Evolutionary conservation across 2,113 vertebrate genomes (phyloP).

Genomic region (Dermatemys mawii): DNA sequence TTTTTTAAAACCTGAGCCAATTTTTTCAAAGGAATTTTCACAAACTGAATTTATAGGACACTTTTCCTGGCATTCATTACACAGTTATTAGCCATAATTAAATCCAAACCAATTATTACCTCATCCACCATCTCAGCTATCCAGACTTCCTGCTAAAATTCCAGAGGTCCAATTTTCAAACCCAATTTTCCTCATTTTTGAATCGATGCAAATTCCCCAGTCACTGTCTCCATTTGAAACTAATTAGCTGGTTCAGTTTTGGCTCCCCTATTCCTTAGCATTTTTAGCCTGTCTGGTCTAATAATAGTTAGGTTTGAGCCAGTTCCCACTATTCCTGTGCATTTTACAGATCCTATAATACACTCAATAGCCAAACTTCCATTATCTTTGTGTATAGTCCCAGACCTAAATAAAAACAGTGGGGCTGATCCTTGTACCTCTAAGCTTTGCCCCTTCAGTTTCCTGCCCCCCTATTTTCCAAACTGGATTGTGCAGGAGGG

Average conservation of each 20-base stretch:
- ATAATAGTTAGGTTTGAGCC: accelerated
- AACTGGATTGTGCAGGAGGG: accelerated
- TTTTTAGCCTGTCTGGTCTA: not conserved
- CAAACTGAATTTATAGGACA: not conserved
- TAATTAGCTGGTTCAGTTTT: not conserved
- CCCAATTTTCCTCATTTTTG: not conserved
- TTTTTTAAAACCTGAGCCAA: not conserved
- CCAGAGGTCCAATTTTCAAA: not conserved
- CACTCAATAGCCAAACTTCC: not conserved
- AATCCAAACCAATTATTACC: not conserved
- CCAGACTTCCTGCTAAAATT: not conserved
- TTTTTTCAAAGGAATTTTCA: not conserved
- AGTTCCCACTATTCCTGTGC: not conserved
- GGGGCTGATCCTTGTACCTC: not conserved
- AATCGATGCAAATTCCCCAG: not conserved
- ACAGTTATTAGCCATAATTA: not conserved
- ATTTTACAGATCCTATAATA: not conserved
- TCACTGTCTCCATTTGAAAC: not conserved
- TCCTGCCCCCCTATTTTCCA: not conserved
- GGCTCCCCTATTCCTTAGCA: not conserved
- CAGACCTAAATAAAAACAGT: not conserved
- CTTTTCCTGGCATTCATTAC: not conserved
- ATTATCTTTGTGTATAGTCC: not conserved
- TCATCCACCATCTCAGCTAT: not conserved
- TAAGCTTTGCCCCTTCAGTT: not conserved